Evolutionary conservation across 2,888 invertebrate genomes (phyloP), one percentile per base, ranked within the genome.

Genomic region (Halictus quadricinctus): DNA sequence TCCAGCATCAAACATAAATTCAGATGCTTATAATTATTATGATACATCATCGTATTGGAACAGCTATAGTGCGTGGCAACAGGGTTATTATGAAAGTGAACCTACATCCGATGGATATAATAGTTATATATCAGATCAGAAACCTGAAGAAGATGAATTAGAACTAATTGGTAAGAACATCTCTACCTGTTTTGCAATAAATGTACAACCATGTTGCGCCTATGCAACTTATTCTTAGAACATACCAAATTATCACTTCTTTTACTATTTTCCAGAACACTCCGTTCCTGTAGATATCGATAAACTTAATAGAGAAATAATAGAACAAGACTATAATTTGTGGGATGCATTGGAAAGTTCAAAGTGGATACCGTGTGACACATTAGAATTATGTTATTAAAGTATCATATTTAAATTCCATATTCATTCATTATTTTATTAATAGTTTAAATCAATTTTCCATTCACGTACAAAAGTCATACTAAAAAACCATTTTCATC

Each of bases 21-120:
- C 94, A 7, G 94, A 94, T 74, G 91, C 91, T 60, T 94, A 94
- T 78, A 94, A 97, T 94, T 97, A 97, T 95, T 97, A 98, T 94
- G 97, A 98, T 95, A 97, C 97, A 48, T 96, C 97, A 73, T 96
- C 97, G 72, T 98, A 98, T 94, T 98, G 98, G 98, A 97, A 97
- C 94, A 97, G 97, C 94, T 98, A 98, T 94, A 96, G 96, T 77
- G 97, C 97, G 90, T 98, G 98, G 98, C 97, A 94, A 86, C 96
- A 97, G 93, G 96, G 97, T 29, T 97, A 97, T 94, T 97, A 97
- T 92, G 95, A 95, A 87, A 93, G 92, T 72, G 95, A 96, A 91
- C 96, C 95, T 73, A 94, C 95, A 6, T 95, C 95, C 1, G 95
- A 95, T 77, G 95, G 95, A 8, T 95, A 95, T 93, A 95, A 94